Evolutionary conservation across 2,888 invertebrate species (phyloP), one percentile per base, ranked within the genome.

Genomic region (Torymus tubicola): DNA sequence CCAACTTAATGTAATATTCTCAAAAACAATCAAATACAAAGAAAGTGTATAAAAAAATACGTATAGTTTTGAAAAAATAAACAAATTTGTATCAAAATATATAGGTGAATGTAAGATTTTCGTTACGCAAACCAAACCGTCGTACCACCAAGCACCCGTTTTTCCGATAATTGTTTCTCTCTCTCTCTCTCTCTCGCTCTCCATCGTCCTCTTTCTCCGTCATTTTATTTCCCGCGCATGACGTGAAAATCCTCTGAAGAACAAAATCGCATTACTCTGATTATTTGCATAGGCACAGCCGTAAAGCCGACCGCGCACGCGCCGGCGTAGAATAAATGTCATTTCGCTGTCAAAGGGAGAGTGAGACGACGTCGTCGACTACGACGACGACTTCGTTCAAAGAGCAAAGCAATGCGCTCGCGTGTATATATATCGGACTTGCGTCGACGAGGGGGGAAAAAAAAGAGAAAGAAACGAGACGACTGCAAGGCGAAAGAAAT

Each of bases 241-340:
- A 16, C 2, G 18, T 18, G 31, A 67, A 78, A 67, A 65, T 53
- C 67, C 67, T 61, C 55, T 11, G 53, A 24, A 72, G 67, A 71
- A 60, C 31, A 60, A 67, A 78, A 71, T 72, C 67, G 65, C 78
- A 72, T 78, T 78, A 78, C 71, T 60, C 24, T 67, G 78, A 78
- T 78, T 72, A 78, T 78, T 78, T 72, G 78, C 55, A 18, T 58
- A 78, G 78, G 63, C 53, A 60, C 60, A 58, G 52, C 31, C 58
- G 65, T 67, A 72, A 67, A 78, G 53, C 61, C 78, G n/a, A 31
- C 31, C 63, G 10, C 10, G 52, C 55, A n/a, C 24, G 63, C 13
- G 75, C 60, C 57, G 14, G 50, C 31, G 42, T 64, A 70, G 58
- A 71, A 78, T 78, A 78, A 72, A 72, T 31, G 78, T 65, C 71